phyloP scores from a whole-genome alignment of 2,113 vertebrate species.

The Oriolus oriolus region DNA sequence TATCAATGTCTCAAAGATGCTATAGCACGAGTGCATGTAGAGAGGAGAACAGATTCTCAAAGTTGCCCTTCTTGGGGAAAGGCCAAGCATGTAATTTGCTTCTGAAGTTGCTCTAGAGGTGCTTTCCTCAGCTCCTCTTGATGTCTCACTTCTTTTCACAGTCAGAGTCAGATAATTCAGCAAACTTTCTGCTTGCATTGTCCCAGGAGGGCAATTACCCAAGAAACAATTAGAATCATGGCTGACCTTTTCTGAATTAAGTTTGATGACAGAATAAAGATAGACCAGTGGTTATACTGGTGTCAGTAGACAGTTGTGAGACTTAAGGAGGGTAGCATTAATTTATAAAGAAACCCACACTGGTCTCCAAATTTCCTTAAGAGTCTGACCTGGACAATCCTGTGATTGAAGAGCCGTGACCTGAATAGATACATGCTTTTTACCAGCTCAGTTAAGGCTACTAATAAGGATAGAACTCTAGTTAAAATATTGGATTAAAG shows the following conservation, averaged over 20 bases:
- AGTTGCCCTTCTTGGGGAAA: not conserved
- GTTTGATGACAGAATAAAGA: not conserved
- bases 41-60: not conserved
- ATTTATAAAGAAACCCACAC: not conserved
- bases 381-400: not conserved
- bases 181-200: not conserved
- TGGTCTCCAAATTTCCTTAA: not conserved
- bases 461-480: not conserved
- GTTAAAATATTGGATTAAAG: conserved; percentile 6
- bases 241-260: not conserved
- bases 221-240: not conserved
- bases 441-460: not conserved
- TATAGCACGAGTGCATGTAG: not conserved
- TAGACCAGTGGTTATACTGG: not conserved
- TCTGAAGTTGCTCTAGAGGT: not conserved
- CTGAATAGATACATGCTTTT: not conserved
- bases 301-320: not conserved
- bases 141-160: not conserved
- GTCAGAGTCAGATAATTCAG: not conserved
- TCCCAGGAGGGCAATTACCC: not conserved
- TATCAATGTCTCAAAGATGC: not conserved
- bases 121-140: not conserved
- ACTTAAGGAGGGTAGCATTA: not conserved
- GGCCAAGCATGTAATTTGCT: not conserved
- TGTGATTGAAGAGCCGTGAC: not conserved